phyloP scores from a whole-genome alignment of 2,797 vertebrate genomes.

The Coracias cyanogaster region DNA sequence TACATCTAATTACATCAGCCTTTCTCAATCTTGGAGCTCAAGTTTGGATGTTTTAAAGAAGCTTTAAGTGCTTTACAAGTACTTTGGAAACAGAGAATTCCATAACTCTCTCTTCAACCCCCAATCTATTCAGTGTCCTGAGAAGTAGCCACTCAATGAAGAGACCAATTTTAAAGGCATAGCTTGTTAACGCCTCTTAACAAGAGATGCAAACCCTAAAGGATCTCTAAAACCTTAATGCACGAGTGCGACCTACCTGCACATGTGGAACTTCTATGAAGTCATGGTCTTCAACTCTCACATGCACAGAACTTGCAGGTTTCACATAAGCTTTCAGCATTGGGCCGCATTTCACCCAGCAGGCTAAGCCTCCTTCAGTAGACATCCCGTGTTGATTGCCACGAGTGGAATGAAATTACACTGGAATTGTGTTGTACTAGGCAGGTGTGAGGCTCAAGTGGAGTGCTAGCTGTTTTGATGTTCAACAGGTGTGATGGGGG shows the following conservation, averaged over 20 bases:
- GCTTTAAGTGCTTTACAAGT: not conserved
- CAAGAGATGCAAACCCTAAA: not conserved
- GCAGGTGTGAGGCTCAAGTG: slow-evolving; percentile 41
- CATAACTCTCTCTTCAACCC: not conserved
- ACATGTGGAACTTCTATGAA: not conserved
- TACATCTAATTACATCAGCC: not conserved
- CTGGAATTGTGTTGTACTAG: not conserved
- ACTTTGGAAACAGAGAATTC: not conserved
- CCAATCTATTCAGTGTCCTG: rapidly evolving
- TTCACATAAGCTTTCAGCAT: not conserved
- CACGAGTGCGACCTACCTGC: not conserved
- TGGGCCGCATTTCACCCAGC: not conserved
- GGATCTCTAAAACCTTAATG: not conserved
- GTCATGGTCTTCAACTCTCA: not conserved
- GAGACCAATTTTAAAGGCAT: not conserved
- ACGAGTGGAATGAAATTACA: not conserved
- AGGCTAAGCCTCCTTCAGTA: not conserved
- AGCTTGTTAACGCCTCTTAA: not conserved
- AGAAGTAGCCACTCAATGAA: not conserved
- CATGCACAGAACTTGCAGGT: not conserved
- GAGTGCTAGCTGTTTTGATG: slow-evolving; percentile 70
- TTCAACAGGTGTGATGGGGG: slow-evolving; percentile 93
- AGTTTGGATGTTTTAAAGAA: not conserved
- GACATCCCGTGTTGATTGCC: not conserved
- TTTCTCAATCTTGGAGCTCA: not conserved